phyloP scores from a whole-genome alignment of 1,140 invertebrate genomes.

The Meloidogyne hapla region DNA sequence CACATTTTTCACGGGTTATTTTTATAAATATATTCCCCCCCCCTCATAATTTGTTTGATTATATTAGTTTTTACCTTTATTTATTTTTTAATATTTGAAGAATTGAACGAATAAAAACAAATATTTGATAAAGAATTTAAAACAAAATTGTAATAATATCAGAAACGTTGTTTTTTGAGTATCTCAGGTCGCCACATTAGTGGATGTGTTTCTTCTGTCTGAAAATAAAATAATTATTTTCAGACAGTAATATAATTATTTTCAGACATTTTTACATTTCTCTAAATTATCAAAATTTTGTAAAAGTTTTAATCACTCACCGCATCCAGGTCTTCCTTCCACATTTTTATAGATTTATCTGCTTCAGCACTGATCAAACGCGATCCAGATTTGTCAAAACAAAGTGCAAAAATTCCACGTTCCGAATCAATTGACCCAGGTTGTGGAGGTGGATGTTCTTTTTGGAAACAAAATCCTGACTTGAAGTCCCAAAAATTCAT shows the following conservation, averaged over 20 bases:
- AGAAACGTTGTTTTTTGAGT: slow-evolving; percentile 71
- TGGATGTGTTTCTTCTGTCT: slow-evolving; percentile 92
- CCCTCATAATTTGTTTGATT: background rate
- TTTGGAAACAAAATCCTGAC: slow-evolving; percentile 96
- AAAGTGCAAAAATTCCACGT: slow-evolving; percentile 91
- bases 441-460: slow-evolving; percentile 76
- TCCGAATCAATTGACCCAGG: slow-evolving; percentile 99
- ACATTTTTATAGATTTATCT: slow-evolving; percentile 99
- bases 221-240: slow-evolving; percentile 65
- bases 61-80: background rate
- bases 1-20: background rate
- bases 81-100: background rate
- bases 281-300: too few relatives aligned
- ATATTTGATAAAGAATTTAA: slow-evolving; percentile 4
- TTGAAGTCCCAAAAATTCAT: slow-evolving; percentile 98
- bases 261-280: too few relatives aligned
- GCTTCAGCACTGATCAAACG: slow-evolving; percentile 93
- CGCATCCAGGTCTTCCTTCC: slow-evolving; percentile 92
- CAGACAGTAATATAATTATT: too few relatives aligned
- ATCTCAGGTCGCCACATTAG: slow-evolving; percentile 95
- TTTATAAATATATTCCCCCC: background rate
- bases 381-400: slow-evolving; percentile 87
- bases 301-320: slow-evolving; percentile 66
- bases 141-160: background rate
- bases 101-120: slow-evolving; percentile 11